phyloP scores from a whole-genome alignment of 2,888 invertebrate species.

The Siphlonurus alternatus region DNA sequence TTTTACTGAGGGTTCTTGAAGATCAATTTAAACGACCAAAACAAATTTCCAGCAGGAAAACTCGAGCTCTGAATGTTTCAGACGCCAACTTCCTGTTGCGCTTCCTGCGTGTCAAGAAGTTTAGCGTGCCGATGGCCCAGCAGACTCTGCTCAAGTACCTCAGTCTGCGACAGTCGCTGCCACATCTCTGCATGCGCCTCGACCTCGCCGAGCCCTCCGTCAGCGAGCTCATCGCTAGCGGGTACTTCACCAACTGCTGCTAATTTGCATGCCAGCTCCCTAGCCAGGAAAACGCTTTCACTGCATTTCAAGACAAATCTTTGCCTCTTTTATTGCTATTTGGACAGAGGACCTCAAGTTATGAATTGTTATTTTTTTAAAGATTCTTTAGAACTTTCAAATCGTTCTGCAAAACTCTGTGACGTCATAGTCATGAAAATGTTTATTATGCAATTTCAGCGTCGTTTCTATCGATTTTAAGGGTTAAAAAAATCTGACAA shows the following conservation, averaged over 20 bases:
- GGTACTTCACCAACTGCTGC: slow-evolving; percentile 30
- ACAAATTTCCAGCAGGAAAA: too few relatives aligned
- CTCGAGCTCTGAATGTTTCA: too few relatives aligned
- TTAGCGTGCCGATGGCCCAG: slow-evolving; percentile 60
- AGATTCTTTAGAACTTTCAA: not conserved
- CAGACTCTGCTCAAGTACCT: slow-evolving; percentile 63
- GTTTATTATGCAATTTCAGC: too few relatives aligned
- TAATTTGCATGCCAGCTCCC: not conserved
- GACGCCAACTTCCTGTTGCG: slow-evolving; percentile 53
- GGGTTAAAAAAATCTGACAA: too few relatives aligned
- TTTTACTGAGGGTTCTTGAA: too few relatives aligned
- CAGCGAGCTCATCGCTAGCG: slow-evolving; percentile 49
- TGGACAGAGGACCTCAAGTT: too few relatives aligned
- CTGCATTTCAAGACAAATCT: not conserved
- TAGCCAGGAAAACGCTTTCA: not conserved
- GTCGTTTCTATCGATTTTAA: too few relatives aligned
- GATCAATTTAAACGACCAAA: too few relatives aligned
- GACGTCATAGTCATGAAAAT: too few relatives aligned
- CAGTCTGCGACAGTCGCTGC: slow-evolving; percentile 55
- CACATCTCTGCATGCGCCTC: slow-evolving; percentile 49
- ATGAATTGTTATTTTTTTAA: not conserved
- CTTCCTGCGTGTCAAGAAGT: slow-evolving; percentile 65
- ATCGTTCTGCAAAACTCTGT: too few relatives aligned
- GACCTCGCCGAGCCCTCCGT: slow-evolving; percentile 53
- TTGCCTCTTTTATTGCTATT: not conserved